Evolutionary conservation across 2,888 invertebrate genomes (phyloP).

Genomic region (Tetropium fuscum): DNA sequence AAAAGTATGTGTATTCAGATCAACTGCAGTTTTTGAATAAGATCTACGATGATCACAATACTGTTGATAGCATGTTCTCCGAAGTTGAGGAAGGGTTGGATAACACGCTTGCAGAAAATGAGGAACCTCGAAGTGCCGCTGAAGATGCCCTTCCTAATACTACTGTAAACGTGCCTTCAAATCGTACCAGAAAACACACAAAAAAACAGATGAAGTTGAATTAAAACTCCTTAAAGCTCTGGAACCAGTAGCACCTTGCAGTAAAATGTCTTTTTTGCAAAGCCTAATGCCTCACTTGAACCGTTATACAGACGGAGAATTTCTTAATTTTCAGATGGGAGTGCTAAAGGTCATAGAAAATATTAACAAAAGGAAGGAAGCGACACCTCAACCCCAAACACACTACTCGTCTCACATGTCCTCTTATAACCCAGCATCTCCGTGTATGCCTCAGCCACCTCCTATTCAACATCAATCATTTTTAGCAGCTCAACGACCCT

Average conservation of each 20-base stretch:
- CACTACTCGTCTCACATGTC: background rate
- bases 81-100: constrained; percentile 2
- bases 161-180: constrained; percentile 2
- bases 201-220: constrained; percentile 3
- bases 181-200: constrained; percentile 2
- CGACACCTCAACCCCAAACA: constrained; percentile 1
- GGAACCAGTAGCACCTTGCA: constrained; percentile 1
- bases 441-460: constrained; percentile 2
- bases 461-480: constrained; percentile 1
- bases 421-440: background rate
- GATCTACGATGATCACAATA: constrained; percentile 1
- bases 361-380: constrained; percentile 2
- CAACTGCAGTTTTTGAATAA: constrained; percentile 24
- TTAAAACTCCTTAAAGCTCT: background rate
- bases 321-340: background rate
- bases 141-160: constrained; percentile 1
- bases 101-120: constrained; percentile 1
- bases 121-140: background rate
- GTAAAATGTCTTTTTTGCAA: background rate
- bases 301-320: constrained; percentile 1
- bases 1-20: constrained; percentile 20
- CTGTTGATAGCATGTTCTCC: background rate
- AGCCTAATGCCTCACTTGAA: background rate
- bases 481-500: background rate
- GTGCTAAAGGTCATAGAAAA: background rate